Evolutionary conservation across 92 coral and sea anemone genomes (phyloP), one percentile per base, ranked within the genome.

Genomic region (Palythoa grandis): DNA sequence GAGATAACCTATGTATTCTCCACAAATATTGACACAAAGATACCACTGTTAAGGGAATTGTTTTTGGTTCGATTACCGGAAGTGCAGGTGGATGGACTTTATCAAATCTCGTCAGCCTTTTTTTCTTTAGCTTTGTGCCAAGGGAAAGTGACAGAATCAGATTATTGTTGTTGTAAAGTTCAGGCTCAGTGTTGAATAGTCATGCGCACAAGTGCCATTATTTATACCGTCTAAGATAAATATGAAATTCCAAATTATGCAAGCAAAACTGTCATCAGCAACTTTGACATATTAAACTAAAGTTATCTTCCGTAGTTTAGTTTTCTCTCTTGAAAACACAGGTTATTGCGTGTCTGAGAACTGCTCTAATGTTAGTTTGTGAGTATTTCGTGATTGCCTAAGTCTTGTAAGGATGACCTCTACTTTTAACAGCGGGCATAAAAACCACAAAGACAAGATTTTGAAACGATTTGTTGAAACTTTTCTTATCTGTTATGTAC

Each of bases 291-390:
- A 47, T 65, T 77, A 57, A 74, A 12, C 7, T 60, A 56, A 29
- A 25, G 50, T 66, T 52, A 0, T 80, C 22, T 47, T 48, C 14
- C 12, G 22, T 80, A 35, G 53, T 29, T 38, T 40, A 78, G 72
- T 57, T 78, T 76, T 58, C 17, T 77, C 22, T 57, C 16, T 20
- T 19, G 4, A 4, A 63, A 17, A 10, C 29, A 19, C 3, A 63
- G 19, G 19, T 17, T 23, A 69, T 80, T 80, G 74, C 85, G 72
- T 80, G 85, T 22, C n/a, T 67, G 43, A 40, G 56, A 56, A 25
- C 63, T 63, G 20, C 20, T 43, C 39, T 65, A 13, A 16, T n/a
- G 35, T 15, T 37, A 67, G 57, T 80, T 67, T 63, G 20, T 16
- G 50, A 56, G 70, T 56, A 38, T 58, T 77, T 77, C 67, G 47